Evolutionary conservation across 2,113 vertebrate species (phyloP).

Genomic region (Balaenoptera acutorostrata): DNA sequence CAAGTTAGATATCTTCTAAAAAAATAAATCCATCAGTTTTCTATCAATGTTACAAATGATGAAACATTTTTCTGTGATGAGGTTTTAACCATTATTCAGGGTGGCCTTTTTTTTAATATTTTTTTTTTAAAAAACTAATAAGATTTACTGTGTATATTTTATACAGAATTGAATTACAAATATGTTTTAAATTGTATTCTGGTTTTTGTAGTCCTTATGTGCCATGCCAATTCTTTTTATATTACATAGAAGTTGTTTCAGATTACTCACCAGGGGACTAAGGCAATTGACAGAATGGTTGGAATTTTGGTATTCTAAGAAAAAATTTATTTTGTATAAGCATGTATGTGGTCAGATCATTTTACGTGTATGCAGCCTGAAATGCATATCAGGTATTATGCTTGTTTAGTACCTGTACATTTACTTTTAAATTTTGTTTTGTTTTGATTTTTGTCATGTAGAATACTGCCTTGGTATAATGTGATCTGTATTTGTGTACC

Average conservation of each 20-base stretch:
- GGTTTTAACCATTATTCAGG: constrained; percentile 64
- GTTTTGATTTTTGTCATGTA: constrained; percentile 63
- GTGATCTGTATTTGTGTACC: constrained; percentile 79
- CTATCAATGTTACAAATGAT: constrained; percentile 44
- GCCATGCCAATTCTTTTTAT: constrained; percentile 74
- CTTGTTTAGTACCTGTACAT: constrained; percentile 67
- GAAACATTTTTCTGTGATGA: constrained; percentile 63
- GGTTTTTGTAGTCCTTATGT: constrained; percentile 73
- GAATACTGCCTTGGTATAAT: constrained; percentile 69
- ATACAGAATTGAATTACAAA: constrained; percentile 71
- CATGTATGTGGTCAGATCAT: constrained; percentile 69
- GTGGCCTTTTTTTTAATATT: constrained; percentile 57
- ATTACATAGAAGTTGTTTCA: constrained; percentile 58
- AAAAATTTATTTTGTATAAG: constrained; percentile 66
- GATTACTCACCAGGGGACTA: constrained; percentile 67
- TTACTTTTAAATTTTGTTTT: constrained; percentile 50
- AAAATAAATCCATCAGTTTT: constrained; percentile 51
- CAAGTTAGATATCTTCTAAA: constrained; percentile 34
- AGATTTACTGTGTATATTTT: constrained; percentile 64
- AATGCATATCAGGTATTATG: constrained; percentile 71
- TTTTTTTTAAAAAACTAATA: constrained; percentile 41
- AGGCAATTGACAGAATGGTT: constrained; percentile 55
- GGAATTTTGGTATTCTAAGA: constrained; percentile 55
- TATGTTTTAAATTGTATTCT: constrained; percentile 66
- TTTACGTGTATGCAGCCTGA: constrained; percentile 66